Evolutionary conservation across 2,113 vertebrate genomes (phyloP), one percentile per base, ranked within the genome.

Genomic region (Struthio camelus): DNA sequence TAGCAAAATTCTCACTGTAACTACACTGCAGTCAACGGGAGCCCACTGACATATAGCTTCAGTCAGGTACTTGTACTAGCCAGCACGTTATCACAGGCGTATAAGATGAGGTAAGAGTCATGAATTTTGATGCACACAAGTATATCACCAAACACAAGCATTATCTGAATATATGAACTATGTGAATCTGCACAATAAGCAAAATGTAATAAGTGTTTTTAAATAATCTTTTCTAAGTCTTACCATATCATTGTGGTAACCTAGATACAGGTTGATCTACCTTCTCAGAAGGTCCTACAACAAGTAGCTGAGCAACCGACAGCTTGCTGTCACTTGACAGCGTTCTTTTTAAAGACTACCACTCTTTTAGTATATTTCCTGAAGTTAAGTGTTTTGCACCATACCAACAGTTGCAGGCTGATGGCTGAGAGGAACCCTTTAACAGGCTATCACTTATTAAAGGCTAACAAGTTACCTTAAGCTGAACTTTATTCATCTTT

Each of bases 121-220:
- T 11, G 14, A 73, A 70, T 53, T 73, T 48, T 66, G 18, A 73
- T 20, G 20, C 32, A 28, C 34, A 27, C 59, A 70, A 66, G 73
- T 48, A 61, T 3, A 11, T 18, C 20, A 81, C 4, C 17, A 42
- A 64, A 56, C 2, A 23, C 13, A 85, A 14, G 3, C 34, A 46
- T 34, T 28, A 59, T 10, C 14, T 61, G 58, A 28, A 87, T 32
- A 75, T 9, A n/a, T n/a, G n/a, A n/a, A n/a, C n/a, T 28, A 59
- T 10, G 11, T 61, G 58, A 28, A 87, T 32, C 70, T 9, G 14
- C 65, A 89, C 32, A 83, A 54, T 53, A 80, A 14, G 15, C 11
- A 66, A 85, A 56, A 7, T 0, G 0, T 1, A 20, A 38, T 7
- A 2, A 4, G 7, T 8, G 6, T 30, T 76, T 87, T 44, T 64